Evolutionary conservation across 2,888 invertebrate genomes (phyloP), one percentile per base, ranked within the genome.

Genomic region (Agapostemon virescens): DNA sequence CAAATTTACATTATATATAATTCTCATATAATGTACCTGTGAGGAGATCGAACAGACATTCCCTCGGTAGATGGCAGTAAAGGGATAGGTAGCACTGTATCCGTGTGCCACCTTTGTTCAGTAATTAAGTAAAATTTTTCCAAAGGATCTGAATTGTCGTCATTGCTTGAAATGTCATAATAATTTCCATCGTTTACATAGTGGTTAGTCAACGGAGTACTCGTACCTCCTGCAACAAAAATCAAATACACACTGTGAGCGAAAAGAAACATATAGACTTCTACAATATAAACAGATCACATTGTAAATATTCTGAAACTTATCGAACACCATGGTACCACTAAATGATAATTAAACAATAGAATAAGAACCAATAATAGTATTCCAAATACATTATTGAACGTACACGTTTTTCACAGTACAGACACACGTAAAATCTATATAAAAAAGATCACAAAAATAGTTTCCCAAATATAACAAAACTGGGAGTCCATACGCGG

Each of bases 41-140:
- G 90, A 88, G 88, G 91, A 88, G 92, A 91, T 86, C 91, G 89
- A 83, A 90, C 90, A 89, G 92, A 92, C 92, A 92, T 92, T 89
- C 92, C 92, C 92, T 92, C 89, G 82, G 89, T 85, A 85, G 89
- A 88, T 84, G 89, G 86, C 84, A 88, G 86, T 88, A 91, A 89
- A 86, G 91, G 87, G 72, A 90, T 89, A 86, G 91, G 90, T 82
- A 88, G 89, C 87, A 86, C 88, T 77, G 90, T 86, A 82, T 89
- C 90, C 38, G 87, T 87, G 86, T 88, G 91, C 91, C 90, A 90
- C 90, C 87, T 90, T 86, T 84, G 87, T 85, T 90, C 87, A 20
- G 82, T 85, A 77, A 91, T 90, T 88, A 91, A 86, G 86, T 91
- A 87, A 86, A 90, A 86, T 72, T 86, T 88, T 80, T 89, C 91